Evolutionary conservation across 1,140 invertebrate species (phyloP), one percentile per base, ranked within the genome.

Genomic region (Diploscapter pachys): DNA sequence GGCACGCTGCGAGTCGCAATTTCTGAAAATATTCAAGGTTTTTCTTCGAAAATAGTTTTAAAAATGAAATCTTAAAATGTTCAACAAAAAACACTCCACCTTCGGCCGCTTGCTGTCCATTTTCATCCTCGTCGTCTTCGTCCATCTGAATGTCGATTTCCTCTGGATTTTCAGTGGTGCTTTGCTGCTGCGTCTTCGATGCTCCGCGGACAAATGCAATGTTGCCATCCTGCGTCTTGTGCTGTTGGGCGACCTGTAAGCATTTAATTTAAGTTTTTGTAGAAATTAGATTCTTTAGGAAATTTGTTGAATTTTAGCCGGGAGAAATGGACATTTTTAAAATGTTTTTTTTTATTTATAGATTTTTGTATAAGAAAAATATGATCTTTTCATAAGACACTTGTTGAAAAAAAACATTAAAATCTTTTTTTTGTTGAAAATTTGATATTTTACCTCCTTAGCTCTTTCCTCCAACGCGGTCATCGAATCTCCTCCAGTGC

Each of bases 201-300:
- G 86, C 83, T 57, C 84, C 83, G 13, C 83, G 78, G 11, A 85
- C 78, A 72, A 85, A 85, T 6, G 80, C 73, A 67, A 85, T 85
- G 50, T 75, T 78, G n/a, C 78, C 79, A 50, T 56, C 71, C 8
- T 61, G 51, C 3, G 62, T 54, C 6, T 66, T 8, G 49, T 74
- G 65, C 13, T 68, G n/a, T 63, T 55, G 31, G n/a, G 54, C 56
- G 65, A 65, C 49, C 31, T 31, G 31, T 31, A 31, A 31, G 56
- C 68, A 70, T 70, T 59, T 5, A 13, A 4, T 9, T 56, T 13
- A n/a, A n/a, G n/a, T n/a, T n/a, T n/a, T n/a, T n/a, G n/a, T n/a
- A n/a, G n/a, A n/a, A n/a, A n/a, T n/a, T n/a, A n/a, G n/a, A n/a
- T n/a, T n/a, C n/a, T n/a, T n/a, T n/a, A n/a, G n/a, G n/a, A n/a